Percentiles rank a stretch among this genome's conserved stretches.
Conservation (phyloP, 1,140 invertebrate genomes). For the Plutomurus gul region DNA sequence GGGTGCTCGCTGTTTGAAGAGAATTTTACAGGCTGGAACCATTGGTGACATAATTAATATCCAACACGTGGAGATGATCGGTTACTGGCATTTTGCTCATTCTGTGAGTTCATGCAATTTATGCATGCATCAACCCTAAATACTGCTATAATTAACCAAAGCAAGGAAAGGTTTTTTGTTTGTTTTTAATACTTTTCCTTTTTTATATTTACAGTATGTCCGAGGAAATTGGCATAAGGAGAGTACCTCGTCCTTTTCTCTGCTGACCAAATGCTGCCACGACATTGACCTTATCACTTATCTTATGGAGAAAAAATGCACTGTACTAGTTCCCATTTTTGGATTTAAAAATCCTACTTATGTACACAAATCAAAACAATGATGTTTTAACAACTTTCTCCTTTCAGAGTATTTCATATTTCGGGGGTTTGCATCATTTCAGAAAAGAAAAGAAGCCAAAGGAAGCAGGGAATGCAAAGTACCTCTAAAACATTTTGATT, state of each 20-base stretch:
- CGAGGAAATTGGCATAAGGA: slow-evolving; percentile 62
- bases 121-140: too few species aligned
- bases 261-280: slow-evolving; percentile 63
- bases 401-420: slow-evolving; percentile 40
- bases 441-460: slow-evolving; percentile 50
- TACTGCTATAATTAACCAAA: too few species aligned
- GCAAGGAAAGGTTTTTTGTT: too few species aligned
- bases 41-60: slow-evolving; percentile 59
- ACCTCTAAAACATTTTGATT: too few species aligned
- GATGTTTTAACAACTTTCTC: too few species aligned
- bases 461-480: slow-evolving; percentile 45
- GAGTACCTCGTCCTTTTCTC: slow-evolving; percentile 58
- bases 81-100: slow-evolving; percentile 63
- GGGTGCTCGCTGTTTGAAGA: slow-evolving; percentile 6
- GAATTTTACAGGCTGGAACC: slow-evolving; percentile 34
- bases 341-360: too few species aligned
- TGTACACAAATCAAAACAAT: too few species aligned
- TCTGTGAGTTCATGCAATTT: too few species aligned
- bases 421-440: slow-evolving; percentile 62
- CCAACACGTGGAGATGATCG: slow-evolving; percentile 61
- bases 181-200: not conserved
- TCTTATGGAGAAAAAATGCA: slow-evolving; percentile 58
- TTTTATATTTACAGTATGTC: slow-evolving; percentile 55
- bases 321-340: slow-evolving; percentile 57
- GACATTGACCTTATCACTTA: slow-evolving; percentile 61